Evolutionary conservation across 2,888 invertebrate genomes (phyloP), one percentile per base, ranked within the genome.

Genomic region (Eretmocerus hayati): DNA sequence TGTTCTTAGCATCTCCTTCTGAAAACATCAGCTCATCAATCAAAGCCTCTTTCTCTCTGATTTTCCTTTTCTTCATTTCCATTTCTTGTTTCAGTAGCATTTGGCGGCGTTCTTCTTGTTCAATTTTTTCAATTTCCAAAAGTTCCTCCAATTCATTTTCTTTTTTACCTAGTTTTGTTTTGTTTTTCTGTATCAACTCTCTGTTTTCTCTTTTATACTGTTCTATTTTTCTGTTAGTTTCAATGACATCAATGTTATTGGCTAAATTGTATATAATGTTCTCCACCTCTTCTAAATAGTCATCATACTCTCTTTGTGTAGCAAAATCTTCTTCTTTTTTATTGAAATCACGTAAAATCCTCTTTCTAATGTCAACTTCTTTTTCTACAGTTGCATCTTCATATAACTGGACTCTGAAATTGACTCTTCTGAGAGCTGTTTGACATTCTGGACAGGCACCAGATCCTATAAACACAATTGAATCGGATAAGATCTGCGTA

Each of bases 301-400:
- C 90, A 72, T 99, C 96, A 71, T 86, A 99, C 50, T 92, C 94
- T 32, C 81, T 74, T 47, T 93, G 70, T 0, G 83, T 77, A 0
- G 74, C 68, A 69, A 99, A 99, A 71, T 99, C 97, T 57, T 93
- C 92, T 68, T 94, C 91, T 65, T 87, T 91, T 65, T 95, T 93
- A 66, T 95, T 96, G 65, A 87, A 97, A 71, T 96, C 92, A 58
- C 85, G 81, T 11, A 94, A 74, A 19, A 99, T 84, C 58, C 87
- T 78, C 66, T 88, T 88, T 23, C 99, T 77, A 54, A 97, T 93
- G 64, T 96, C 94, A 8, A 96, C 87, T 77, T 99, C 99, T 69
- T 96, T 96, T 72, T 99, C 99, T 1, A 99, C 90, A 74, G 81
- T 80, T 0, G 96, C 80, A 75, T 99, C 96, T 75, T 99, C 97